Base-by-base conservation (phyloP, 2,888 invertebrate species). In the Perizoma flavofasciatum region DNA sequence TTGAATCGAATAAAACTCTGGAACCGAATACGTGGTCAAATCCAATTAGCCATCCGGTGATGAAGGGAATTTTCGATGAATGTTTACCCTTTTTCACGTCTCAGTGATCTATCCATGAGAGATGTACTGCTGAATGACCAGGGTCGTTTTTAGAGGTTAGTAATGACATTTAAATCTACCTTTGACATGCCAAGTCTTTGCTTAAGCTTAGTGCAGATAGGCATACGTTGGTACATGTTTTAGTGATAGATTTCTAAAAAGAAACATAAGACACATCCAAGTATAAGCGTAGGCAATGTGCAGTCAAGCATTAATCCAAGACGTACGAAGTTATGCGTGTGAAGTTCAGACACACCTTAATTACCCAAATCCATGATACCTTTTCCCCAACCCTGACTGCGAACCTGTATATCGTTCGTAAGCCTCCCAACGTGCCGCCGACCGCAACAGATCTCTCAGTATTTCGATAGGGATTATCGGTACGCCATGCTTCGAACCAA, bases 61-160 rank as follows among this genome's bases (percentile, higher is more conserved):
- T 55, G 51, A 63, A 66, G 50, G 54, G 64, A 61, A 71, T 71
- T 72, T 72, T 73, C 63, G 63, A 63, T 56, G 69, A 70, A 70
- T 73, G 54, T 46, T 50, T 65, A 68, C 72, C 70, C 69, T 73
- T 78, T 81, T 83, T 79, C 74, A 74, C 76, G 75, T 70, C 61
- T 65, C 74, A 72, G 55, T 66, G 78, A 66, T 67, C 72, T 66
- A 58, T 46, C 45, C 35, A 10, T 45, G 47, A 47, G 9, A 11
- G 6, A 0, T 44, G 32, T 52, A 47, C 43, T 37, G 32, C 57
- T 49, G 49, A n/a, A 43, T 49, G 51, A 50, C 52, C 49, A 40
- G 45, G 45, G 40, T 6, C 6, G 49, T 45, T 40, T 5, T 8
- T 2, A 49, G 49, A 47, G 22, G 11, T 7, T 6, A 7, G 37